phyloP scores from a whole-genome alignment of 1,140 invertebrate species.

The Ceratitis capitata region DNA sequence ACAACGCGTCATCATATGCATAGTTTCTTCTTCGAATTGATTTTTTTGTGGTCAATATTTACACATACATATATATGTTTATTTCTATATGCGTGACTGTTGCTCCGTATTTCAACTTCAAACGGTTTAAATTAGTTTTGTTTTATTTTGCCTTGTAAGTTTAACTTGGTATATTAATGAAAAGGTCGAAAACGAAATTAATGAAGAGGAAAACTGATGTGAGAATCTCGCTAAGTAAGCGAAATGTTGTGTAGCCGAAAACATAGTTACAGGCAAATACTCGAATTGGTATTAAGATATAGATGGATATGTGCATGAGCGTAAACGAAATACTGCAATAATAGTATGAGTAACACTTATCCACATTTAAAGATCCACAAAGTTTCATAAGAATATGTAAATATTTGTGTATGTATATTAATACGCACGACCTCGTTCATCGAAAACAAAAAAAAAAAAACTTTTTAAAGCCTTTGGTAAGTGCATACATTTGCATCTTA shows the following conservation, averaged over 20 bases:
- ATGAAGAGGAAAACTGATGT: not conserved
- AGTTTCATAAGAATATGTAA: not conserved
- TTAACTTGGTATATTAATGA: no score
- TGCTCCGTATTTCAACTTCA: not conserved
- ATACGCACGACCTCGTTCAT: not conserved
- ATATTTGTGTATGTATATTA: not conserved
- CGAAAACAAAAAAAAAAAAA: not conserved
- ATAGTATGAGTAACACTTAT: not conserved
- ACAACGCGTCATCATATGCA: not conserved
- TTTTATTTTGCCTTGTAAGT: not conserved
- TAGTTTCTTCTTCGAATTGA: not conserved
- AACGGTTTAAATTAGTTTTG: not conserved
- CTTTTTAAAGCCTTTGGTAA: not conserved
- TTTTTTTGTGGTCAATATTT: not conserved
- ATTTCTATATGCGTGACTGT: not conserved
- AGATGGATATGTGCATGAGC: not conserved
- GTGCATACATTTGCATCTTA: not conserved
- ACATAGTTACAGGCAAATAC: not conserved
- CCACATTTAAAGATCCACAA: not conserved
- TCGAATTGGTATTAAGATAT: not conserved
- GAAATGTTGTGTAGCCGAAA: not conserved
- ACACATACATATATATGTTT: not conserved
- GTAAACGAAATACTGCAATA: conserved; percentile 6
- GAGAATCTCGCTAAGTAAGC: no score
- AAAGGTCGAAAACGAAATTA: no score